Evolutionary conservation across 2,113 vertebrate genomes (phyloP).

Genomic region (Abramis brama): DNA sequence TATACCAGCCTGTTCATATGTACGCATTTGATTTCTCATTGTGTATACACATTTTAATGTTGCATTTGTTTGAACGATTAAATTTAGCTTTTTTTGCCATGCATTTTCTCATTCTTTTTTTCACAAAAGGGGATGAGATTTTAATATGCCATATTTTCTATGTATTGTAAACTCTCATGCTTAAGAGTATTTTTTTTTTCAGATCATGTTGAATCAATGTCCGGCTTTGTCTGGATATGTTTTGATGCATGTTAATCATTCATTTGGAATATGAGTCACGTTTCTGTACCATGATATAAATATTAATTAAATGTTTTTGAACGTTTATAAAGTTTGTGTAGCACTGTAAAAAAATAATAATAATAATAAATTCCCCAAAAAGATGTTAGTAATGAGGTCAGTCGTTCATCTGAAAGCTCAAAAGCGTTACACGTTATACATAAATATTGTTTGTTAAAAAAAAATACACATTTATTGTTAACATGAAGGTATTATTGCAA

Average conservation of each 20-base stretch:
- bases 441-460: too few relatives aligned
- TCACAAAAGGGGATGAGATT: neutral
- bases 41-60: neutral
- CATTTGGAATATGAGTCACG: neutral
- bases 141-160: neutral
- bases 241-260: conserved; percentile 24
- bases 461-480: too few relatives aligned
- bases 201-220: neutral
- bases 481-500: too few relatives aligned
- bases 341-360: neutral
- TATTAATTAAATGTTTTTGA: neutral
- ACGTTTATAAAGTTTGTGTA: neutral
- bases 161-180: neutral
- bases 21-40: neutral
- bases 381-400: neutral
- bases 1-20: conserved; percentile 3
- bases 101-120: neutral
- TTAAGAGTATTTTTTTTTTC: neutral
- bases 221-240: neutral
- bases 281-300: neutral
- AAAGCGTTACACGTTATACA: too few relatives aligned
- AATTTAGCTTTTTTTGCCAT: neutral
- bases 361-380: neutral
- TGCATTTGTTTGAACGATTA: neutral
- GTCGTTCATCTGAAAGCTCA: too few relatives aligned